Conservation (phyloP, 2,113 vertebrate species). For the Amia ocellicauda region DNA sequence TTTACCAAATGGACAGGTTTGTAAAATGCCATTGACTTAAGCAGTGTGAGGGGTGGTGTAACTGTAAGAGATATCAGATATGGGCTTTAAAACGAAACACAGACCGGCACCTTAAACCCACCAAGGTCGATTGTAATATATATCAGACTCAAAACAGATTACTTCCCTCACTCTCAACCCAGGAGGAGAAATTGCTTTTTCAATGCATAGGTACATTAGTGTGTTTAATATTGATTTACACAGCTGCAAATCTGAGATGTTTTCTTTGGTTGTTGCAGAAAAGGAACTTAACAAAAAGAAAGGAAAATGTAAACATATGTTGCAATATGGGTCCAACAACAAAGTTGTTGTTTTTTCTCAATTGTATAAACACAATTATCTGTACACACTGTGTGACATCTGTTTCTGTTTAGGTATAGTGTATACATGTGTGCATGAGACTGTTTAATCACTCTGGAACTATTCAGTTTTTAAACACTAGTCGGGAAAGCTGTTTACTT, state of each 20-base stretch:
- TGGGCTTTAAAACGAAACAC: neutral
- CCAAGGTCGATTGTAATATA: neutral
- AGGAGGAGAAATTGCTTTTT: conserved; percentile 8
- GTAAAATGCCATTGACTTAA: conserved; percentile 8
- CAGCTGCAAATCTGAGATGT: neutral
- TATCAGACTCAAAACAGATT: neutral
- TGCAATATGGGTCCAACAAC: too few species aligned
- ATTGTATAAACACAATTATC: too few species aligned
- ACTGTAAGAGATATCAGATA: conserved; percentile 1
- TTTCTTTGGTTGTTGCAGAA: neutral
- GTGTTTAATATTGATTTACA: neutral
- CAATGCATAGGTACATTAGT: neutral
- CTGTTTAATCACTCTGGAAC: too few species aligned
- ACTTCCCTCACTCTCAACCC: neutral
- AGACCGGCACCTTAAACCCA: conserved; percentile 8
- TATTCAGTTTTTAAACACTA: too few species aligned
- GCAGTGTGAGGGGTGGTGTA: conserved; percentile 1
- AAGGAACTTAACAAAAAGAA: too few species aligned
- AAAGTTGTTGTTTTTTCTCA: too few species aligned
- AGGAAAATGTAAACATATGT: too few species aligned
- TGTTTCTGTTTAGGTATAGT: too few species aligned
- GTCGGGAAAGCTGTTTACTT: too few species aligned
- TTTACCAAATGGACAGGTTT: conserved; percentile 2
- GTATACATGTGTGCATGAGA: too few species aligned
- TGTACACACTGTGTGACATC: too few species aligned